These are phyloP conservation scores for Phortica variegata DNA, from an alignment of 1,140 invertebrate genomes.

Conservation along the genomic window DNA sequence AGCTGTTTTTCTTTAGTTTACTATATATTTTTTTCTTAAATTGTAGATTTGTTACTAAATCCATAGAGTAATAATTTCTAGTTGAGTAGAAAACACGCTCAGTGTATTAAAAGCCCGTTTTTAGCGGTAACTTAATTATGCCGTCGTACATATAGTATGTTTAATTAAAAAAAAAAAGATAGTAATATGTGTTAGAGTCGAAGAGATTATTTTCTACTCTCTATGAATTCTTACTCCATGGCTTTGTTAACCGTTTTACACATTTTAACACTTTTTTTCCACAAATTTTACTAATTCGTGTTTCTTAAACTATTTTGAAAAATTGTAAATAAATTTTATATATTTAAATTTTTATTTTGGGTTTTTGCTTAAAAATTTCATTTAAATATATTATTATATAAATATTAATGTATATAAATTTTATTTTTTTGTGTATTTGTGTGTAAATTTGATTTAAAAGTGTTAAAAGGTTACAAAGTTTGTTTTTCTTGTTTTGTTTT, in stretches of 20 bases:
- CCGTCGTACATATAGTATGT: too few relatives aligned
- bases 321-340: conserved; percentile 36
- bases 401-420: conserved; percentile 11
- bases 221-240: too few relatives aligned
- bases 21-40: too few relatives aligned
- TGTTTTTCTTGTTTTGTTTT: conserved; percentile 41
- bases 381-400: conserved; percentile 24
- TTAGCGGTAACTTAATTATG: too few relatives aligned
- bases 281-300: conserved; percentile 17
- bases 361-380: conserved; percentile 21
- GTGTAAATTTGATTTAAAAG: conserved; percentile 45
- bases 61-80: too few relatives aligned
- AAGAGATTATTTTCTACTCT: too few relatives aligned
- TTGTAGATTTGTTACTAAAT: too few relatives aligned
- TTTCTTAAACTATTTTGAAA: conserved; percentile 21
- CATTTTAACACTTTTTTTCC: conserved; percentile 14
- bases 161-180: too few relatives aligned
- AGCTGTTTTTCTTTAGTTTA: too few relatives aligned
- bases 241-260: conserved; percentile 7
- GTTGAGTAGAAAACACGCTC: too few relatives aligned
- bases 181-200: too few relatives aligned
- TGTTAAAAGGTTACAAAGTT: conserved; percentile 42
- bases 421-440: conserved; percentile 16
- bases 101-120: too few relatives aligned
- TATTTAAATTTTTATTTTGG: background rate